These are phyloP conservation scores for Martes martes DNA, from an alignment of 2,113 vertebrate genomes.

Conservation along the genomic window DNA sequence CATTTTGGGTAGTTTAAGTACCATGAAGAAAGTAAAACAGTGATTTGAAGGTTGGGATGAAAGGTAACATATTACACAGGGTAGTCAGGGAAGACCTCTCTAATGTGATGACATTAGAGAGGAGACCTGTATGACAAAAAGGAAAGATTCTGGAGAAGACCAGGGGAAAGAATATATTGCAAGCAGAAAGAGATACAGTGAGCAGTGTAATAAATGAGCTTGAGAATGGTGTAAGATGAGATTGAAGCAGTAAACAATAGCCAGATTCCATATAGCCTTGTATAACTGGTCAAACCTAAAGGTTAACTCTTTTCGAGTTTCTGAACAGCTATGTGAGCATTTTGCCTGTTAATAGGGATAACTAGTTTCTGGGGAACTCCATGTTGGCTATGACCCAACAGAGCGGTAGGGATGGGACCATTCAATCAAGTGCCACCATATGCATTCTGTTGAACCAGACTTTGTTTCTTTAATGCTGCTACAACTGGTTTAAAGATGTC, in stretches of 20 bases:
- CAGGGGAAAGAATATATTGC: neutral
- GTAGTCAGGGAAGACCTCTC: neutral
- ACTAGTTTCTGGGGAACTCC: neutral
- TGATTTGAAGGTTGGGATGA: neutral
- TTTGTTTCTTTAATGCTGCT: neutral
- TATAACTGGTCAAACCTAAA: neutral
- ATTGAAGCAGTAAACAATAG: neutral
- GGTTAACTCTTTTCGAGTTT: neutral
- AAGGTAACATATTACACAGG: neutral
- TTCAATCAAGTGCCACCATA: no score
- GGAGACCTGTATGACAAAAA: neutral
- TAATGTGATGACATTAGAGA: neutral
- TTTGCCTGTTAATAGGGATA: neutral
- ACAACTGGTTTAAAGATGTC: neutral
- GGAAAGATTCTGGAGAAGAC: neutral
- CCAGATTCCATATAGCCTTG: neutral
- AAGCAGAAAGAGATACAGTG: neutral
- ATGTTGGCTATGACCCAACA: neutral
- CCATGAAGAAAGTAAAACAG: neutral
- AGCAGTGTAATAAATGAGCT: neutral
- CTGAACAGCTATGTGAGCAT: neutral
- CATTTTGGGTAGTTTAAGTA: neutral
- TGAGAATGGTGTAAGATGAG: neutral
- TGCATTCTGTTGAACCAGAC: neutral
- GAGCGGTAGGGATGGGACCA: fast-evolving